Conservation (phyloP, 1,140 invertebrate species). For the Orchestia grillus region DNA sequence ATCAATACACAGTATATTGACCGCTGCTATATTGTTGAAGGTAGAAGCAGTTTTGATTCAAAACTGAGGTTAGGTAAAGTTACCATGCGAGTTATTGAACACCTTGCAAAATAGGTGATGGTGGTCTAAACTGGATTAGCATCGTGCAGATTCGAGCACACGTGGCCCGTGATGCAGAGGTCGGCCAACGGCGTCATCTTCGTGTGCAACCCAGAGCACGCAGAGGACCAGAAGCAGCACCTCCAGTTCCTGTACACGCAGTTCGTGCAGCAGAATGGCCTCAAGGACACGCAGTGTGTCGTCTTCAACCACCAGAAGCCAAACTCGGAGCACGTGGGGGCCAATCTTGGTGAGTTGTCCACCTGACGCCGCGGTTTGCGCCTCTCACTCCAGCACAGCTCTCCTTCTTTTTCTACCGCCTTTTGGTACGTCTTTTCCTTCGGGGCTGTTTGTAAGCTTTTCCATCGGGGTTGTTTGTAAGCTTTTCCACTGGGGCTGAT, state of each 20-base stretch:
- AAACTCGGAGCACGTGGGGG: slow-evolving; percentile 58
- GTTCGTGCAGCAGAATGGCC: slow-evolving; percentile 76
- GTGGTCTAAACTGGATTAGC: not conserved
- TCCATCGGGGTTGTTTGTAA: too few relatives aligned
- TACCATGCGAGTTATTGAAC: not conserved
- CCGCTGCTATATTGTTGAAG: too few relatives aligned
- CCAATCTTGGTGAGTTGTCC: slow-evolving; percentile 60
- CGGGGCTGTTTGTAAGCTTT: too few relatives aligned
- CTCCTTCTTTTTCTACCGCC: too few relatives aligned
- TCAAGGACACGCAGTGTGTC: slow-evolving; percentile 70
- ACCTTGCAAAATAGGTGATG: not conserved
- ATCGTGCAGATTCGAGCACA: slow-evolving; percentile 78
- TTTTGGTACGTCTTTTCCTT: too few relatives aligned
- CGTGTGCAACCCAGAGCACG: slow-evolving; percentile 78
- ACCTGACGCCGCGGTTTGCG: too few relatives aligned
- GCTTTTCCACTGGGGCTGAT: too few relatives aligned
- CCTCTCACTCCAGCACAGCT: too few relatives aligned
- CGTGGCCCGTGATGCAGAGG: slow-evolving; percentile 83
- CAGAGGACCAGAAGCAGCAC: slow-evolving; percentile 76
- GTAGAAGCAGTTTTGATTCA: too few relatives aligned
- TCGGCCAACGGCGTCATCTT: slow-evolving; percentile 82
- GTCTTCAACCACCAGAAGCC: slow-evolving; percentile 70
- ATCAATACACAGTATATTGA: too few relatives aligned
- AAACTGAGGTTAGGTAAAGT: too few relatives aligned
- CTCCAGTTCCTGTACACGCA: slow-evolving; percentile 82